These are phyloP conservation scores for Lydus trimaculatus DNA, from an alignment of 2,888 invertebrate species.

Conservation along the genomic window DNA sequence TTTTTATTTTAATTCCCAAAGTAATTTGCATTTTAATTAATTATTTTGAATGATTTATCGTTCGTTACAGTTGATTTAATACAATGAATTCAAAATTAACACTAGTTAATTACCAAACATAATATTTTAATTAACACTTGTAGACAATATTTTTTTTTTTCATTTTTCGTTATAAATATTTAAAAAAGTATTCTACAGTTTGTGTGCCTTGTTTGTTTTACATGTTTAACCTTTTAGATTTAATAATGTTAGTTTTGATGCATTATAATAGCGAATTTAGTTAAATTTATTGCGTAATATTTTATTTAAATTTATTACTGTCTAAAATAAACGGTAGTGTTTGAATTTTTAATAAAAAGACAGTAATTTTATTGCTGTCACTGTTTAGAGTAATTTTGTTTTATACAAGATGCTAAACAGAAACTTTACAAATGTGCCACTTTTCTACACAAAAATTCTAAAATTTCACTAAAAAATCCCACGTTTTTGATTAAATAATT, in stretches of 20 bases:
- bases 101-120: not conserved
- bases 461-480: too few relatives aligned
- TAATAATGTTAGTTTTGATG: not conserved
- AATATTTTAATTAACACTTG: constrained; percentile 1
- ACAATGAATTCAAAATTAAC: not conserved
- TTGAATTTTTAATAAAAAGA: constrained; percentile 8
- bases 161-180: not conserved
- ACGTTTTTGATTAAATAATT: too few relatives aligned
- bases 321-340: not conserved
- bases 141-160: not conserved
- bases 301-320: not conserved
- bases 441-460: too few relatives aligned
- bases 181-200: not conserved
- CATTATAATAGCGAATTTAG: not conserved
- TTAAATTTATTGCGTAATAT: not conserved
- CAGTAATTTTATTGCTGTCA: not conserved
- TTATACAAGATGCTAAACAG: not conserved
- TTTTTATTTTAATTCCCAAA: constrained; percentile 23
- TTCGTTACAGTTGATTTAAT: constrained; percentile 9
- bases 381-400: not conserved
- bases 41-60: constrained; percentile 18
- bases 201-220: not conserved
- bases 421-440: too few relatives aligned
- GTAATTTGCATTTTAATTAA: constrained; percentile 37
- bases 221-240: not conserved